These are phyloP conservation scores for Sciurus vulgaris DNA, from an alignment of 2,797 vertebrate species.

Conservation along the genomic window DNA sequence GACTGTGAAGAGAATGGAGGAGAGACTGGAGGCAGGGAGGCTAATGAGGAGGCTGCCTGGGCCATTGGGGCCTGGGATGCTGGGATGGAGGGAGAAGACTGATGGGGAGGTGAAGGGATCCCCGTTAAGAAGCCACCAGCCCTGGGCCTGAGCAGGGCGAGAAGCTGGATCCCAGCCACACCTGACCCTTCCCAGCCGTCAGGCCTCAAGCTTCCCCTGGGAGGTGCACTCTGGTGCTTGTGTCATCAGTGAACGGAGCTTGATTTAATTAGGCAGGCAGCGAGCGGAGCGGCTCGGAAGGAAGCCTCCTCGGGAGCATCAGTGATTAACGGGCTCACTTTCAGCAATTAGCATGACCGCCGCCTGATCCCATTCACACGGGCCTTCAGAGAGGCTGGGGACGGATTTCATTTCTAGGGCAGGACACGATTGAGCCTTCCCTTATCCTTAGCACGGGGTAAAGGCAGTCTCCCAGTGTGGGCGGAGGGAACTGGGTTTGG, in stretches of 20 bases:
- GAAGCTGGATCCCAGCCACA: fast-evolving
- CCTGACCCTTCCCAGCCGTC: fast-evolving
- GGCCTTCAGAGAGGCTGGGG: neutral
- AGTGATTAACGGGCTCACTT: neutral
- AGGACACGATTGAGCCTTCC: neutral
- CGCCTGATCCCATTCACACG: fast-evolving
- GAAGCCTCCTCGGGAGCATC: neutral
- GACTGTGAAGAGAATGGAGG: neutral
- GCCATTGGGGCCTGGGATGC: neutral
- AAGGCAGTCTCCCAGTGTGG: neutral
- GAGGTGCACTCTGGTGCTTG: neutral
- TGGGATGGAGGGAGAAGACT: neutral
- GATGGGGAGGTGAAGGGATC: neutral
- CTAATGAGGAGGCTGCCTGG: neutral
- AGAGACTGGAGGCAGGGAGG: neutral
- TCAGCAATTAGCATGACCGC: neutral
- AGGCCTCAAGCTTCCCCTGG: neutral
- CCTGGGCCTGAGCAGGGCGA: neutral
- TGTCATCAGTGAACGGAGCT: neutral
- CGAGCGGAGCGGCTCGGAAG: neutral
- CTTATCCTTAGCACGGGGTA: neutral
- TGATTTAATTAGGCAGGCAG: conserved; percentile 60
- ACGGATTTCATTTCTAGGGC: neutral
- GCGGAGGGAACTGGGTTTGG: neutral
- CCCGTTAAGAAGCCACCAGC: neutral